Conservation (phyloP, 2,797 vertebrate species). For the Phrynocephalus forsythii region DNA sequence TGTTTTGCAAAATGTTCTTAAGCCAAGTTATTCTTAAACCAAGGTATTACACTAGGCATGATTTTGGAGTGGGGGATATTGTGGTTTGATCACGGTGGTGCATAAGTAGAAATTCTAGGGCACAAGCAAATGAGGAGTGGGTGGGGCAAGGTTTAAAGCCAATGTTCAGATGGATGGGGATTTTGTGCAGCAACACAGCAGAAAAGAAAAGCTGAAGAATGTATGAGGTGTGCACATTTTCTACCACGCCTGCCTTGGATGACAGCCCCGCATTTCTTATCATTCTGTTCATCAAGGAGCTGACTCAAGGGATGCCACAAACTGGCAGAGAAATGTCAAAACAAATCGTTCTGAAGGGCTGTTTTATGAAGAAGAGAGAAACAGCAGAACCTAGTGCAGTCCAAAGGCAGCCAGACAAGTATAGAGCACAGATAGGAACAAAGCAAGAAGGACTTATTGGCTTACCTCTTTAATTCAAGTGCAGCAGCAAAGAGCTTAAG, state of each 20-base stretch:
- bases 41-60: no score
- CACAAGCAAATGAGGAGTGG: background rate
- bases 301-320: background rate
- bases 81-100: background rate
- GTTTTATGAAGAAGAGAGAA: background rate
- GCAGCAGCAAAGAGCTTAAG: constrained; percentile 3
- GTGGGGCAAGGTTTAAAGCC: background rate
- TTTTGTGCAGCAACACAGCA: background rate
- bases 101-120: background rate
- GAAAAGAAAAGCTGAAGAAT: background rate
- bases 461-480: constrained; percentile 17
- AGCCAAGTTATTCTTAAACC: no score
- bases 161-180: background rate
- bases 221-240: background rate
- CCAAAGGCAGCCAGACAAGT: background rate
- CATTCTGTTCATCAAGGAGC: background rate
- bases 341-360: background rate
- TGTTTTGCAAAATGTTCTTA: no score
- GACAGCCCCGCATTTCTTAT: background rate
- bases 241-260: background rate
- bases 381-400: background rate
- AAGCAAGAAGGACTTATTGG: background rate
- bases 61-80: no score
- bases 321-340: background rate
- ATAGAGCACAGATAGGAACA: background rate